Conservation (phyloP, 1,140 invertebrate species). For the Caenorhabditis remanei region DNA sequence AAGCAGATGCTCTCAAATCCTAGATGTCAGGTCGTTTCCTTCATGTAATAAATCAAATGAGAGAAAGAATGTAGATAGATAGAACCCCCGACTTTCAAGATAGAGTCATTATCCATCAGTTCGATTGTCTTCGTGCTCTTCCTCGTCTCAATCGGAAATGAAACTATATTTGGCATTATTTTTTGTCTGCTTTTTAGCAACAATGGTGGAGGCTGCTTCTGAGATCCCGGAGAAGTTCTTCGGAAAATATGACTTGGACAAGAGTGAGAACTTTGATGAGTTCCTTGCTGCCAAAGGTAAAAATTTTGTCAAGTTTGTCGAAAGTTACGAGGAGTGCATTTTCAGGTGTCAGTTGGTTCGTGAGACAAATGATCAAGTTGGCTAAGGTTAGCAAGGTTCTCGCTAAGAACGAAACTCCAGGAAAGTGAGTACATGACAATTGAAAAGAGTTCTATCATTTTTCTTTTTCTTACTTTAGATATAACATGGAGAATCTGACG, state of each 20-base stretch:
- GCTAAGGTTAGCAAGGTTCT: conserved; percentile 74
- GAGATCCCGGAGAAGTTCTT: conserved; percentile 73
- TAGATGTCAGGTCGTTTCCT: background rate
- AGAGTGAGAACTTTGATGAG: conserved; percentile 76
- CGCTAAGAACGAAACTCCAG: conserved; percentile 57
- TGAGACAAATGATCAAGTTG: conserved; percentile 76
- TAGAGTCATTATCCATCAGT: conserved; percentile 32
- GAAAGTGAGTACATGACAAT: conserved; percentile 12
- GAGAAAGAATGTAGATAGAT: conserved; percentile 28
- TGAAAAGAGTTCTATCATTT: background rate
- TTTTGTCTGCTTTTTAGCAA: conserved; percentile 73
- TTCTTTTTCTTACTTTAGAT: conserved; percentile 2
- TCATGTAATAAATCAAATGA: conserved; percentile 32
- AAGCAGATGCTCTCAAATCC: conserved; percentile 34
- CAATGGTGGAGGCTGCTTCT: conserved; percentile 74
- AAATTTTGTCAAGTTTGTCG: background rate
- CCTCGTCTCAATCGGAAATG: background rate
- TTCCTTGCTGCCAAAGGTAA: conserved; percentile 72
- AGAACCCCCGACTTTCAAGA: background rate
- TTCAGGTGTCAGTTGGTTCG: conserved; percentile 71
- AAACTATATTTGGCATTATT: conserved; percentile 29
- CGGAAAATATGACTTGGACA: conserved; percentile 72
- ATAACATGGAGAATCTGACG: conserved; percentile 70
- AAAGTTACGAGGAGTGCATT: background rate
- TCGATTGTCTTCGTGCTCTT: background rate